Conservation (phyloP, 2,113 vertebrate species). For the Nibea coibor region DNA sequence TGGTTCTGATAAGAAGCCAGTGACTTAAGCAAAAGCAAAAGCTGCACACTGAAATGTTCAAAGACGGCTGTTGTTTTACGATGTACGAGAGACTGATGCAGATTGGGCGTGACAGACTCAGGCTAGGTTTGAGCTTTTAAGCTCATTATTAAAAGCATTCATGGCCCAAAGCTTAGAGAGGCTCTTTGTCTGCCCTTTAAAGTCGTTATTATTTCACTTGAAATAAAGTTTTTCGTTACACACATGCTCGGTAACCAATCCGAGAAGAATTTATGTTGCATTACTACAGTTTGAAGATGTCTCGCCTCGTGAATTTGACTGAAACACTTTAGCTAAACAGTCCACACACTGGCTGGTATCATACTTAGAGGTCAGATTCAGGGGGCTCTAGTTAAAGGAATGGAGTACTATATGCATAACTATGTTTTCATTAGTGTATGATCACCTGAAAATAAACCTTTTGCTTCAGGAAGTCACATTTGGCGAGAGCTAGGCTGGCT, state of each 20-base stretch:
- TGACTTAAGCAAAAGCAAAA: slow-evolving; percentile 4
- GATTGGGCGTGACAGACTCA: slow-evolving; percentile 30
- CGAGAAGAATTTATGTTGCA: background rate
- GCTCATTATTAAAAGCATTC: slow-evolving; percentile 42
- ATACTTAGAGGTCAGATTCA: background rate
- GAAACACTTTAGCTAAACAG: background rate
- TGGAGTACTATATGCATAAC: too few relatives aligned
- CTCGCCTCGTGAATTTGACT: background rate
- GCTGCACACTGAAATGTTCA: slow-evolving; percentile 20
- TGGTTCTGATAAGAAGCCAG: slow-evolving; percentile 41
- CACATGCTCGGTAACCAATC: background rate
- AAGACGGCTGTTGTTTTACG: slow-evolving; percentile 29
- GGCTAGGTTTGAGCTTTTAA: slow-evolving; percentile 47
- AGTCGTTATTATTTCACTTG: slow-evolving; percentile 22
- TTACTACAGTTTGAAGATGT: too few relatives aligned
- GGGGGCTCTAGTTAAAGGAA: too few relatives aligned
- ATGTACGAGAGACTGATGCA: slow-evolving; percentile 6
- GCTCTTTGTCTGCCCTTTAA: slow-evolving; percentile 17
- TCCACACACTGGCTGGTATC: background rate
- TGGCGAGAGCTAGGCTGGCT: too few relatives aligned
- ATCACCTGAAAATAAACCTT: too few relatives aligned
- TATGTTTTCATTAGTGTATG: too few relatives aligned
- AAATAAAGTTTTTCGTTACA: background rate
- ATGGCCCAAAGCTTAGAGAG: slow-evolving; percentile 17
- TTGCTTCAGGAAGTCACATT: too few relatives aligned